Evolutionary conservation across 2,797 vertebrate genomes (phyloP).

Genomic region (Gallirallus australis): DNA sequence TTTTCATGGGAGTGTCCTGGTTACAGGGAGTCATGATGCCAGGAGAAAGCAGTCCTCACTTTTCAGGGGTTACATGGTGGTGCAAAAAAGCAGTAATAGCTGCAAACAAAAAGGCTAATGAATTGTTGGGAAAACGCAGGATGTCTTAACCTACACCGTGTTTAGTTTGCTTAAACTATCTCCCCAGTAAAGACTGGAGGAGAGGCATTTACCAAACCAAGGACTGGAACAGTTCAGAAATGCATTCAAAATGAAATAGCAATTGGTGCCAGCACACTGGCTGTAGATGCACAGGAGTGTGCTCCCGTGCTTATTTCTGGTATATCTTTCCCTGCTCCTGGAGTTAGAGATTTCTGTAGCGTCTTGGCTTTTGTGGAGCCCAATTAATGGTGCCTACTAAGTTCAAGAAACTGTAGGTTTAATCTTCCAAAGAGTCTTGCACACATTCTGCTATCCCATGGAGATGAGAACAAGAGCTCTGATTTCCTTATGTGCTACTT

Average conservation of each 20-base stretch:
- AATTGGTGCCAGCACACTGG: not conserved
- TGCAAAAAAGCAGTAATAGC: not conserved
- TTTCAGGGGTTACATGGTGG: not conserved
- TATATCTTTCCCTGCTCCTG: not conserved
- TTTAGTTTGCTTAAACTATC: not conserved
- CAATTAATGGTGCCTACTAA: not conserved
- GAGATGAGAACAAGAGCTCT: not conserved
- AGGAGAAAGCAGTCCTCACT: not conserved
- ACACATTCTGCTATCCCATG: accelerated
- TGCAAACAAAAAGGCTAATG: not conserved
- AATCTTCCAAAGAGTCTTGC: not conserved
- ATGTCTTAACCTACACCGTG: not conserved
- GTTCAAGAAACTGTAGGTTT: not conserved
- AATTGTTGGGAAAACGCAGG: not conserved
- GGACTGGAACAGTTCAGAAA: not conserved
- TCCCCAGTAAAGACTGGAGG: not conserved
- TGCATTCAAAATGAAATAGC: not conserved
- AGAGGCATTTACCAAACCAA: not conserved
- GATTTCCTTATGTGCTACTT: not conserved
- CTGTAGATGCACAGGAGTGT: not conserved
- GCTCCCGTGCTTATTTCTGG: accelerated
- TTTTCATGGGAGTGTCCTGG: too few relatives aligned
- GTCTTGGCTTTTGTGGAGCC: not conserved
- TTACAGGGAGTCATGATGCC: not conserved
- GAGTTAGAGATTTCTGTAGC: not conserved